Evolutionary conservation across 2,113 vertebrate species (phyloP), one percentile per base, ranked within the genome.

Genomic region (Bucco capensis): DNA sequence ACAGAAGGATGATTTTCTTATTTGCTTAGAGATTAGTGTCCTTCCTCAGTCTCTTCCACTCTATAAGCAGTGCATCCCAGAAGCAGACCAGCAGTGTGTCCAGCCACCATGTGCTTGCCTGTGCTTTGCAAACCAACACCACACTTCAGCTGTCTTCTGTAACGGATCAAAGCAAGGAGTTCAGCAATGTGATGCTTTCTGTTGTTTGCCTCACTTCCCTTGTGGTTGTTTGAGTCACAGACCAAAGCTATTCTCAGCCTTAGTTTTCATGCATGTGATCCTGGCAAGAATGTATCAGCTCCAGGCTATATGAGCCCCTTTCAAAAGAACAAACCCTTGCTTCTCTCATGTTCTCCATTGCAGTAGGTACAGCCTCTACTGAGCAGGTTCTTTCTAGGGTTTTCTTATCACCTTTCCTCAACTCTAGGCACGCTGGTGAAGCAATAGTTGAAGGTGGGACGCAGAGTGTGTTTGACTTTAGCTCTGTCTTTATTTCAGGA

Each of bases 401-500:
- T 37, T 62, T 50, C 24, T 35, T 31, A 51, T 1, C n/a, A 9
- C 10, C 6, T 62, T 54, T 13, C 25, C 38, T 35, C 31, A 19
- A 10, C 12, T 66, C 3, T 7, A 7, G 23, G 77, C 44, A 61
- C 30, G n/a, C 7, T 42, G 53, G 30, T 84, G 16, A 33, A 44
- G 24, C 12, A 57, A 30, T 40, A 35, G 54, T 31, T 81, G 56
- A 49, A 58, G 18, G 25, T 46, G 64, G 42, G 62, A 24, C 18
- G 15, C 27, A 28, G 30, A 12, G 21, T 62, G 23, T 80, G 58
- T 83, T 84, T 90, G 83, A 87, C 64, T 79, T 49, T n/a, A 62
- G 51, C 37, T 64, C 70, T 53, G 4, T 94, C 69, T 94, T 58
- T 94, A 22, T 94, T 95, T 70, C 69, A 99, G 99, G 99, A 99